phyloP scores from a whole-genome alignment of 1,140 invertebrate genomes.

The Drosophila bipectinata region DNA sequence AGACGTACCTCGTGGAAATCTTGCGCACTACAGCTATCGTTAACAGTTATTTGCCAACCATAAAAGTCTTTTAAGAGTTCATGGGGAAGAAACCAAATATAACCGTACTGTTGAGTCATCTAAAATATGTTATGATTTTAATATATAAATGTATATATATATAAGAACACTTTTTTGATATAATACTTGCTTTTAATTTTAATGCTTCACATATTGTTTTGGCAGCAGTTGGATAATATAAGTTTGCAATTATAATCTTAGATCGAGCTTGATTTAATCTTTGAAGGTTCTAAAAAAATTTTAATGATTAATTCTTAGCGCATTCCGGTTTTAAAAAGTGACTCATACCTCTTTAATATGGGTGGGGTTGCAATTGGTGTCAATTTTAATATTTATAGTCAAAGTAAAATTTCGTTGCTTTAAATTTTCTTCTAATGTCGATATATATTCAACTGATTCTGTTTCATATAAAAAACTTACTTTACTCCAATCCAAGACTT shows the following conservation, averaged over 20 bases:
- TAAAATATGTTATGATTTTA: conserved; percentile 18
- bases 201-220: conserved; percentile 91
- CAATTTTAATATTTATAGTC: conserved; percentile 90
- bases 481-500: conserved; percentile 88
- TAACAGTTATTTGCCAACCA: conserved; percentile 18
- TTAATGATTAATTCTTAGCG: not conserved
- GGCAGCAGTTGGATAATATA: conserved; percentile 88
- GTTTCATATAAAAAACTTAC: conserved; percentile 91
- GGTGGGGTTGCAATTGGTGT: conserved; percentile 83
- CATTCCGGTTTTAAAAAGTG: no score
- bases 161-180: not conserved
- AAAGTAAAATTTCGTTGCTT: conserved; percentile 87
- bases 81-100: conserved; percentile 92
- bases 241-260: conserved; percentile 92
- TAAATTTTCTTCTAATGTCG: conserved; percentile 87
- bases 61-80: conserved; percentile 89
- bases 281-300: conserved; percentile 87
- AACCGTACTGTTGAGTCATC: conserved; percentile 88
- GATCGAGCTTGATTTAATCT: conserved; percentile 88
- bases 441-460: conserved; percentile 92
- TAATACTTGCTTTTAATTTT: conserved; percentile 85
- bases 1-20: conserved; percentile 49
- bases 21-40: conserved; percentile 45
- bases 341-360: conserved; percentile 85
- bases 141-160: not conserved